Percentiles rank a stretch among this genome's conserved stretches.
Conservation (phyloP, 2,113 vertebrate species). For the Antechinus stuartii region DNA sequence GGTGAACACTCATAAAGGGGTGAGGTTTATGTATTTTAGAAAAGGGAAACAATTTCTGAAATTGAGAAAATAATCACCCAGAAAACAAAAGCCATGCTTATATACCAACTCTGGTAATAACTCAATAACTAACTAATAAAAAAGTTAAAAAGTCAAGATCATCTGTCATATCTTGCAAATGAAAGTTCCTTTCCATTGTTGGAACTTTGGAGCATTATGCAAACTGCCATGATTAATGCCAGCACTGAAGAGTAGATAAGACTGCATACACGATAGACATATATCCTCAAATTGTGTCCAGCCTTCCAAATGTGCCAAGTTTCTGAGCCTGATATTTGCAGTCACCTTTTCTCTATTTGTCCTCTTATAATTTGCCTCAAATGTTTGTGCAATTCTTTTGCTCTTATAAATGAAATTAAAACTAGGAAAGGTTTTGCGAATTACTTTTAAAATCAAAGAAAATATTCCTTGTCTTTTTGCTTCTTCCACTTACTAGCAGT, state of each 20-base stretch:
- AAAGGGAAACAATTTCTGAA: background rate
- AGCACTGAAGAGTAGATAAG: background rate
- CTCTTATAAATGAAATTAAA: background rate
- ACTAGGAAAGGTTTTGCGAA: background rate
- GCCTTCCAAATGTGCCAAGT: background rate
- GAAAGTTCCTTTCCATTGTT: background rate
- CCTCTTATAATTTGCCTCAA: background rate
- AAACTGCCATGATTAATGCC: background rate
- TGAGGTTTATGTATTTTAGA: background rate
- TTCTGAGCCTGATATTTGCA: background rate
- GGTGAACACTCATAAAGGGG: background rate
- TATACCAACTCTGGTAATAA: background rate
- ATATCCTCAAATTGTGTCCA: background rate
- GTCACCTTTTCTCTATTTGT: background rate
- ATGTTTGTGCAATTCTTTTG: background rate
- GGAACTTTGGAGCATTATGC: background rate
- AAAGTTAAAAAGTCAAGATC: background rate
- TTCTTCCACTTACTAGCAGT: background rate
- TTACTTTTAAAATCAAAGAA: background rate
- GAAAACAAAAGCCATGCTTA: background rate
- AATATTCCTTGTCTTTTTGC: background rate
- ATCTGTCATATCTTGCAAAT: background rate
- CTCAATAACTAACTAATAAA: background rate
- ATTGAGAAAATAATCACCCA: background rate
- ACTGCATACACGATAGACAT: background rate